These are phyloP conservation scores for Rhizoglyphus robini DNA, from an alignment of 1,140 invertebrate species.

Conservation along the genomic window DNA sequence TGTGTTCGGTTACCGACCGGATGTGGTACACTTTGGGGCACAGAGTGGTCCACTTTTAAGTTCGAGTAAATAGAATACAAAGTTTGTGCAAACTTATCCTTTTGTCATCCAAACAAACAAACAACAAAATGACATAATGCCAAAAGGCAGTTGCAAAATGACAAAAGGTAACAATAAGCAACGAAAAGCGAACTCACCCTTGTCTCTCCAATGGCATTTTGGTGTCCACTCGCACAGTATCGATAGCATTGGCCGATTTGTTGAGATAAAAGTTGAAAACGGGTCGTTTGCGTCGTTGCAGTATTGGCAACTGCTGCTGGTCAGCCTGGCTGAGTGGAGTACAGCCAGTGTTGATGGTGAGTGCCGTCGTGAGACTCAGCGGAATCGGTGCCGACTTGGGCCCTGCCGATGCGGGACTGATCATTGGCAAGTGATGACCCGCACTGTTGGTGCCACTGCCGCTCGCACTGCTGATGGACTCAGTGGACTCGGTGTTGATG, in stretches of 20 bases:
- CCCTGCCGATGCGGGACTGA: background rate
- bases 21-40: too few relatives aligned
- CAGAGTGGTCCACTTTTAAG: too few relatives aligned
- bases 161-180: too few relatives aligned
- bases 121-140: too few relatives aligned
- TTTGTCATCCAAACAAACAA: too few relatives aligned
- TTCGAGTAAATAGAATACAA: too few relatives aligned
- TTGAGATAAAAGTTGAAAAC: background rate
- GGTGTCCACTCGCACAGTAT: background rate
- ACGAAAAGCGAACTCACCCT: too few relatives aligned
- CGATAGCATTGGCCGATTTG: background rate
- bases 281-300: background rate
- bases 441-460: background rate
- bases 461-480: background rate
- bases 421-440: background rate
- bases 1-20: too few relatives aligned
- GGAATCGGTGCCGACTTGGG: slow-evolving; percentile 3
- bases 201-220: background rate
- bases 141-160: too few relatives aligned
- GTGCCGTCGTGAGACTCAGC: background rate
- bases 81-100: too few relatives aligned
- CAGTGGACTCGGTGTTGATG: background rate
- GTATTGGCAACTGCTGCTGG: background rate
- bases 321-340: background rate
- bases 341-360: background rate